Evolutionary conservation across 2,888 invertebrate species (phyloP), one percentile per base, ranked within the genome.

Genomic region (Mesodorylaimus sp.): DNA sequence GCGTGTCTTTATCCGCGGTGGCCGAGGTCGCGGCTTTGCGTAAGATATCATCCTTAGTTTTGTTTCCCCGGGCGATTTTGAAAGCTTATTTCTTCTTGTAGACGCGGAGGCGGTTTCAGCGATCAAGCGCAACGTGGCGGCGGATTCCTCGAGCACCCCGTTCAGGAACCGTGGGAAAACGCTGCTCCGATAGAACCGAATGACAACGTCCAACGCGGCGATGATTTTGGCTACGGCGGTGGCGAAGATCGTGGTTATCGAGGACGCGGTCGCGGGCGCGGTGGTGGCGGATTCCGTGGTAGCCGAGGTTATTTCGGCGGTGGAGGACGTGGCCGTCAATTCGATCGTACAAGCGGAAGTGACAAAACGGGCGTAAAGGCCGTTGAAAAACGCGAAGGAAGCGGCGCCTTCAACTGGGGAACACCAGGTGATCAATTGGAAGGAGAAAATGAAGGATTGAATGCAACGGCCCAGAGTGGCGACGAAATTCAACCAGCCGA

Each of bases 351-450:
- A 41, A 58, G 58, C 53, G 63, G 63, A 29, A 58, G 59, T 21
- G 60, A 61, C 53, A 55, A 58, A 44, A 45, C 45, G 50, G 68
- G 68, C 52, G 61, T 67, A 43, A 68, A 67, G 58, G 56, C 66
- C 48, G 66, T 61, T 56, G 71, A 66, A 54, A 71, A 69, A 56
- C 61, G 62, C 48, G 68, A 68, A 48, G 69, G 69, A 36, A 57
- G 59, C 59, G 72, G 72, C 42, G 58, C 67, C 19, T 65, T 66
- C 56, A 69, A 69, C 59, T 69, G 69, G 69, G 69, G 69, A 45
- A 65, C 62, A 16, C 59, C 65, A 51, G 63, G 63, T 56, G 68
- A 68, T 59, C 67, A 67, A 55, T 48, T 67, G 41, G 66, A 66
- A 65, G 66, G 59, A 46, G 47, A 32, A 13, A n/a, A n/a, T n/a